Percentiles rank a stretch among this genome's conserved stretches.
Evolutionary conservation across 2,113 vertebrate genomes (phyloP).

Genomic region (Entomyzon cyanotis): DNA sequence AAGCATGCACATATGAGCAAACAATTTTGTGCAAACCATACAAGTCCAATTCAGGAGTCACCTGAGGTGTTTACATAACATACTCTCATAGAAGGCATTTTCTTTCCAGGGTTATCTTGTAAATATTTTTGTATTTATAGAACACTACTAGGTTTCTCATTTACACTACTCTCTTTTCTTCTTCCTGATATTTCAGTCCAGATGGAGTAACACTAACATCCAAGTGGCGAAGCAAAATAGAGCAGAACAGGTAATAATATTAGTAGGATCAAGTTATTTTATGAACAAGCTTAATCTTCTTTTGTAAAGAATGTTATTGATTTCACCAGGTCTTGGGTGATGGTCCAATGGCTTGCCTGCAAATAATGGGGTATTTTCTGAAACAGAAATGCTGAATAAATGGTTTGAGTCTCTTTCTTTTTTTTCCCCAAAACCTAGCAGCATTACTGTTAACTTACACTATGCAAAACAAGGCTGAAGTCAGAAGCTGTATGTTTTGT

Average conservation of each 20-base stretch:
- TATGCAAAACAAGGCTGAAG: not conserved
- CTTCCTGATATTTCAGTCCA: conserved; percentile 30
- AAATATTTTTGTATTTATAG: not conserved
- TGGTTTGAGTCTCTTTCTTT: not conserved
- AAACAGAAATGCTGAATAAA: not conserved
- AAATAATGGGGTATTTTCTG: not conserved
- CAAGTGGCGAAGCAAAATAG: conserved; percentile 74
- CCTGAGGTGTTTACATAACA: not conserved
- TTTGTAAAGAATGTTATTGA: not conserved
- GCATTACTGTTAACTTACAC: not conserved
- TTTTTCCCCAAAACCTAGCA: not conserved
- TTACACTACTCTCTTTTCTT: not conserved
- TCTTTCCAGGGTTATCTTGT: not conserved
- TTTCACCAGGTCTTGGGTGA: not conserved
- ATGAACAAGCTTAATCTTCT: not conserved
- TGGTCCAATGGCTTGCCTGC: not conserved
- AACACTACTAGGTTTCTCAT: not conserved
- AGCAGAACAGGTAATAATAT: conserved; percentile 73
- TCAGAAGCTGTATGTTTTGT: not conserved
- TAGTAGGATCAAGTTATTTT: not conserved
- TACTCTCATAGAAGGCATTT: not conserved
- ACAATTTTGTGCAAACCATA: not conserved
- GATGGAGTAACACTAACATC: not conserved
- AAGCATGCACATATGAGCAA: not conserved
- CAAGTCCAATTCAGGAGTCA: not conserved